Evolutionary conservation across 2,888 invertebrate species (phyloP).

Genomic region (Eurois occulta): DNA sequence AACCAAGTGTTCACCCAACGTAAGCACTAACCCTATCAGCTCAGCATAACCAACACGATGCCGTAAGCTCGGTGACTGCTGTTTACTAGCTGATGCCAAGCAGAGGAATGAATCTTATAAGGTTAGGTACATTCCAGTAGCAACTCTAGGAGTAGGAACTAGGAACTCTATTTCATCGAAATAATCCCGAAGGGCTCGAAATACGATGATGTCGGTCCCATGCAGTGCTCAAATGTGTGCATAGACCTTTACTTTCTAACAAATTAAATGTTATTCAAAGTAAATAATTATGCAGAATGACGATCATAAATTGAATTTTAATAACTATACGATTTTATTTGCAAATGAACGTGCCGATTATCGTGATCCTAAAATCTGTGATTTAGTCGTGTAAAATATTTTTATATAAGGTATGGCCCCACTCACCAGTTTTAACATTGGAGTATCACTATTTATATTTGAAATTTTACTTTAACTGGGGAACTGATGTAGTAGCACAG

Average conservation of each 20-base stretch:
- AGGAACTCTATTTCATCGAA: not conserved
- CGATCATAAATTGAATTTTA: not conserved
- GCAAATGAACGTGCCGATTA: slow-evolving; percentile 12
- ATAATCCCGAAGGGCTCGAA: not conserved
- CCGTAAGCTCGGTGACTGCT: not conserved
- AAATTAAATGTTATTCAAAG: not conserved
- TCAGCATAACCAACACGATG: not conserved
- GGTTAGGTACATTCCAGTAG: not conserved
- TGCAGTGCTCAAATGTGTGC: not conserved
- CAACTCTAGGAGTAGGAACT: not conserved
- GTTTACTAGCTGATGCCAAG: not conserved
- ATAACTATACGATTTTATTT: not conserved
- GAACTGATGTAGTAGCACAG: too few relatives aligned
- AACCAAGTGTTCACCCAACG: not conserved
- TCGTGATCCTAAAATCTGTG: not conserved
- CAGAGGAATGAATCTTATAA: not conserved
- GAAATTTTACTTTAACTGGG: too few relatives aligned
- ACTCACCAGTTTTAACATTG: too few relatives aligned
- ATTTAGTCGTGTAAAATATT: not conserved
- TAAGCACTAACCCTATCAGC: not conserved
- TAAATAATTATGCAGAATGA: slow-evolving; percentile 9
- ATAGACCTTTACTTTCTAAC: slow-evolving; percentile 1
- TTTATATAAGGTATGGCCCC: too few relatives aligned
- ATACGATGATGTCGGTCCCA: not conserved
- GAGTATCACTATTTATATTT: too few relatives aligned